Conservation (phyloP, 2,888 invertebrate species). For the Dryocosmus kuriphilus region DNA sequence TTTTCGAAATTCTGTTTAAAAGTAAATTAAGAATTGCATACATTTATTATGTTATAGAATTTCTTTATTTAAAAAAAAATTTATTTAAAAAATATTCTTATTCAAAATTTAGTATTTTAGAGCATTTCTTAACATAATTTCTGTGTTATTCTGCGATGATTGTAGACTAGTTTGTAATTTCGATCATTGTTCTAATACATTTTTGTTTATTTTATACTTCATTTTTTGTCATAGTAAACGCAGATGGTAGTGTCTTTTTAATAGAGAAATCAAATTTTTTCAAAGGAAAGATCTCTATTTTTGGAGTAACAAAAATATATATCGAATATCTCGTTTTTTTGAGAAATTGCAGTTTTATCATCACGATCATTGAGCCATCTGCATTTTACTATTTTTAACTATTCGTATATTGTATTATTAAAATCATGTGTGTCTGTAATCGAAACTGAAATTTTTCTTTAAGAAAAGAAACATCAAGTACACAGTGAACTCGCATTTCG, state of each 20-base stretch:
- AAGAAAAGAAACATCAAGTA: not conserved
- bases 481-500: not conserved
- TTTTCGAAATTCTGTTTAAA: not conserved
- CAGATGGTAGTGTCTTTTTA: not conserved
- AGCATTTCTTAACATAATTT: not conserved
- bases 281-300: not conserved
- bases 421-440: not conserved
- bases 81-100: not conserved
- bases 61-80: not conserved
- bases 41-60: not conserved
- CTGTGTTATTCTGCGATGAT: constrained; percentile 8
- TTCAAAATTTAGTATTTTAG: not conserved
- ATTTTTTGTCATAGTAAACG: constrained; percentile 9
- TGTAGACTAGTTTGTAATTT: not conserved
- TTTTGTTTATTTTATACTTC: constrained; percentile 7
- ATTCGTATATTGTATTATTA: not conserved
- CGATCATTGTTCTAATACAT: not conserved
- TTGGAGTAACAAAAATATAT: not conserved
- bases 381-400: constrained; percentile 5
- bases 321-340: not conserved
- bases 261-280: not conserved
- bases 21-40: not conserved
- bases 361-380: not conserved
- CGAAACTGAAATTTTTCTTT: not conserved
- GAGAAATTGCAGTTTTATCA: not conserved